A percentile compares a stretch with the other conserved stretches of the same genome.
Conservation (phyloP, 2,888 invertebrate species). For the Aleiodes testaceus region DNA sequence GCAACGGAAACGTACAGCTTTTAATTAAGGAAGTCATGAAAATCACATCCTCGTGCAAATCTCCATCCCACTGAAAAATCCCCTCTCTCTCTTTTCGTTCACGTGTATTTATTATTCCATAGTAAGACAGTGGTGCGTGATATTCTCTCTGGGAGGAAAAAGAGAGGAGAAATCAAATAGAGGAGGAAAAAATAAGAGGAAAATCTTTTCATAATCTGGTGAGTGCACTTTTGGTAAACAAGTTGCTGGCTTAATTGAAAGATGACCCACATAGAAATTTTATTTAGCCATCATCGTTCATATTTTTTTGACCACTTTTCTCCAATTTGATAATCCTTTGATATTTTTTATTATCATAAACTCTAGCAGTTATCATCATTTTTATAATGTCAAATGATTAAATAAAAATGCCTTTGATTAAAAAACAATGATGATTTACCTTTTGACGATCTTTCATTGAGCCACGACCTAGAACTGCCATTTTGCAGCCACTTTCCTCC, state of each 20-base stretch:
- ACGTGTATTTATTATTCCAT: constrained; percentile 36
- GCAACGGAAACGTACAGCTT: constrained; percentile 52
- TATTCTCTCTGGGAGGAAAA: constrained; percentile 2
- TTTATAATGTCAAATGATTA: too few species aligned
- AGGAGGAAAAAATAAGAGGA: constrained; percentile 4
- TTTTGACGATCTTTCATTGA: constrained; percentile 96
- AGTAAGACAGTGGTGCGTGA: constrained; percentile 31
- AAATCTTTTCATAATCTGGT: constrained; percentile 27
- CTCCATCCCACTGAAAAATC: background rate
- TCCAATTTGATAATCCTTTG: constrained; percentile 1
- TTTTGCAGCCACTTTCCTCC: constrained; percentile 96
- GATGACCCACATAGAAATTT: constrained; percentile 9
- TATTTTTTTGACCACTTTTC: background rate
- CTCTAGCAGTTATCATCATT: too few species aligned
- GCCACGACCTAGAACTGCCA: constrained; percentile 94
- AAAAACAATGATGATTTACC: constrained; percentile 72
- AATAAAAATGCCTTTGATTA: too few species aligned
- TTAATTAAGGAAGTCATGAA: constrained; percentile 56
- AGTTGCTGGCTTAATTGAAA: constrained; percentile 25
- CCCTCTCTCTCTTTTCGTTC: constrained; percentile 2
- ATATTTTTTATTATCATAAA: too few species aligned
- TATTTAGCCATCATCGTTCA: constrained; percentile 2
- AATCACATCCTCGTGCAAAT: constrained; percentile 51
- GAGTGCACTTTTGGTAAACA: constrained; percentile 21
- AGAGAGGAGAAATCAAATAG: constrained; percentile 1